Evolutionary conservation across 1,140 invertebrate species (phyloP).

Genomic region (Trichoplusia ni): DNA sequence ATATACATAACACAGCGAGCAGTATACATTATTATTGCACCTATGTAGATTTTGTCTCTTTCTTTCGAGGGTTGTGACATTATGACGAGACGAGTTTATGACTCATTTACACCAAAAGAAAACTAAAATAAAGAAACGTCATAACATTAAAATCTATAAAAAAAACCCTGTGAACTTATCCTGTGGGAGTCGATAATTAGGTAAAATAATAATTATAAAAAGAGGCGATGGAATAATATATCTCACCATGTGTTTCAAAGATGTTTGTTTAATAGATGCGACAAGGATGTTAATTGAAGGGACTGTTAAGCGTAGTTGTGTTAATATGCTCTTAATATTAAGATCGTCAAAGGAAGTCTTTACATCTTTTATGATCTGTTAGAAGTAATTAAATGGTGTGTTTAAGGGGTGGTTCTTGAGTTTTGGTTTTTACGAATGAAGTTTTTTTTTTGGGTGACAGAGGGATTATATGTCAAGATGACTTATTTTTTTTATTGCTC

Average conservation of each 20-base stretch:
- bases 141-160: conserved; percentile 44
- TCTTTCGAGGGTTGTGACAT: neutral
- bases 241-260: conserved; percentile 55
- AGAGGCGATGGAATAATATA: conserved; percentile 64
- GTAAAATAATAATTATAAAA: conserved; percentile 59
- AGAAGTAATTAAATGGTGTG: no score
- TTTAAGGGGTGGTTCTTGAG: no score
- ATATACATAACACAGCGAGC: no score
- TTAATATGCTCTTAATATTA: no score
- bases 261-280: conserved; percentile 45
- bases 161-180: conserved; percentile 47
- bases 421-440: no score
- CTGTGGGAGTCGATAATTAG: conserved; percentile 40
- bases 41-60: neutral
- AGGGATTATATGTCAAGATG: no score
- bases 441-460: no score
- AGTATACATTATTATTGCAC: no score
- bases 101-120: no score
- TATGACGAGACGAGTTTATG: neutral
- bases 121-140: neutral
- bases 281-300: conserved; percentile 19
- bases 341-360: no score
- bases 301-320: neutral
- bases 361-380: no score
- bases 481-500: no score